A percentile compares a stretch with the other conserved stretches of the same genome.
phyloP scores from a whole-genome alignment of 2,113 vertebrate genomes.

The Seriola quinqueradiata region DNA sequence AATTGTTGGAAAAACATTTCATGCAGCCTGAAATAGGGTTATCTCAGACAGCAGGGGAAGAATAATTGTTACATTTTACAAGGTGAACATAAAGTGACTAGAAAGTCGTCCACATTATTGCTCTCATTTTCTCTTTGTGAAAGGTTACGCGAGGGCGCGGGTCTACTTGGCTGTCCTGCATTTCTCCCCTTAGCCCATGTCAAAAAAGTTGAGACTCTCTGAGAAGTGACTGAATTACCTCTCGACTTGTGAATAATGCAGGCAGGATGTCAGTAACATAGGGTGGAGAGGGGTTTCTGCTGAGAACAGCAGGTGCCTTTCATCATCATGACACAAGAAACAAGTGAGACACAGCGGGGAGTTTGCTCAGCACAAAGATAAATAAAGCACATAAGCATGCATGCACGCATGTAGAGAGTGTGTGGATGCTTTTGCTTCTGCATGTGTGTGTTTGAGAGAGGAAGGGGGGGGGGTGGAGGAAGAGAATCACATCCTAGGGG shows the following conservation, averaged over 20 bases:
- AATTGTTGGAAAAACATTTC: conserved; percentile 14
- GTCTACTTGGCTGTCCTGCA: conserved; percentile 39
- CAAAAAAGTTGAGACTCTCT: conserved; percentile 47
- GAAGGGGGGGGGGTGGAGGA: neutral
- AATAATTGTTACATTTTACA: conserved; percentile 38
- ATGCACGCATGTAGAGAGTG: conserved; percentile 41
- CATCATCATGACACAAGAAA: conserved; percentile 73
- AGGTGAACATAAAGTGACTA: conserved; percentile 43
- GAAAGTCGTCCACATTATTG: conserved; percentile 28
- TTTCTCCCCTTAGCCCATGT: conserved; percentile 44
- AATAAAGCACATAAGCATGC: conserved; percentile 68
- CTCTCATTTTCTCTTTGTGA: neutral
- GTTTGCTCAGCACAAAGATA: conserved; percentile 68
- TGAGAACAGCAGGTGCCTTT: conserved; percentile 82
- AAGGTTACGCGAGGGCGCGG: conserved; percentile 6
- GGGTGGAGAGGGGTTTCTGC: conserved; percentile 65
- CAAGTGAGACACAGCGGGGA: conserved; percentile 65
- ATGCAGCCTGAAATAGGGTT: conserved; percentile 26
- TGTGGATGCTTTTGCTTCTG: neutral
- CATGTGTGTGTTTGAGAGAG: conserved; percentile 4
- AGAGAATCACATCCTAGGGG: conserved; percentile 62
- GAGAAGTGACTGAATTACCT: conserved; percentile 54
- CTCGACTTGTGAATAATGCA: conserved; percentile 73
- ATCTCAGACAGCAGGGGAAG: conserved; percentile 8
- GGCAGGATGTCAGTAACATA: conserved; percentile 60